Evolutionary conservation across 2,113 vertebrate species (phyloP), one percentile per base, ranked within the genome.

Genomic region (Microcebus murinus): DNA sequence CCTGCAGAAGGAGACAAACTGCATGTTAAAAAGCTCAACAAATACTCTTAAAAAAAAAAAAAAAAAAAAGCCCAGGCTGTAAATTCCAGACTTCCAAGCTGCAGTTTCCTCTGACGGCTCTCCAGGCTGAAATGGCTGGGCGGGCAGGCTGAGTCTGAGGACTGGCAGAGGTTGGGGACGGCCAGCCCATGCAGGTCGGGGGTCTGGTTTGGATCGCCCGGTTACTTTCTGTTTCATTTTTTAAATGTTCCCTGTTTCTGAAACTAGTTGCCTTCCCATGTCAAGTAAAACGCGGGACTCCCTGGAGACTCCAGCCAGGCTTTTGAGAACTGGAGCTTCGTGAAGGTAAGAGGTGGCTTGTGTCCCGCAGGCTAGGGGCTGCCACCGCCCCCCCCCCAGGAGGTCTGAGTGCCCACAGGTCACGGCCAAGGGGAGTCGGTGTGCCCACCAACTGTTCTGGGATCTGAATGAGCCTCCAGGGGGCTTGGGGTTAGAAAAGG

Each of bases 1-100:
- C 98, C 97, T 97, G 98, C 97, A 98, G 98, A 98, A 98, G 96
- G 97, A 98, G 97, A 98, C 95, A 98, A 98, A 97, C 96, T 96
- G 97, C 96, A 91, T 95, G 90, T 97, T 98, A 98, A 98, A 98
- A 98, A 99, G 97, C 96, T 96, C 96, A 96, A 97, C 96, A 97
- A 98, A 97, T 71, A 95, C 81, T 71, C 23, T 77, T 36, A 97
- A 89, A 1, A 4, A 11, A 7, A 9, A 23, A 34, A n/a, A 36
- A 39, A 63, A 65, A 27, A 39, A 71, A 94, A 31, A 0, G 31
- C 92, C 25, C 23, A 76, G 74, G 55, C 36, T 13, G 21, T 0
- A 4, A 91, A 93, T 94, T 91, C 71, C 77, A 96, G 79, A 89
- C 94, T 92, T 45, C 86, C 5, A 0, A 15, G 27, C 71, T 25